Evolutionary conservation across 2,888 invertebrate species (phyloP).

Genomic region (Cancer borealis): DNA sequence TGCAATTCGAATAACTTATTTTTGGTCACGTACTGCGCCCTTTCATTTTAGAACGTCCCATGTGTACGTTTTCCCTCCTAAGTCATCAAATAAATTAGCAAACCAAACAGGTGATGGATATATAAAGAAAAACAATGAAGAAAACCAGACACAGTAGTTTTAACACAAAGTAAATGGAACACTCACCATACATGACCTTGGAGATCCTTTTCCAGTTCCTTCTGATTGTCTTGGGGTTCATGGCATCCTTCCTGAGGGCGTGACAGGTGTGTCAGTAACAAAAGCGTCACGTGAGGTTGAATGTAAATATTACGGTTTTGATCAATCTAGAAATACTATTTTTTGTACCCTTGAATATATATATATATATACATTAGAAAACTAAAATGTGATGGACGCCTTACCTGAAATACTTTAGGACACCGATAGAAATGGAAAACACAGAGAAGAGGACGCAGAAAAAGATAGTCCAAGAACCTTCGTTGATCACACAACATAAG

Average conservation of each 20-base stretch:
- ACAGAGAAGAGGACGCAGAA: slow-evolving; percentile 59
- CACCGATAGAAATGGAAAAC: slow-evolving; percentile 50
- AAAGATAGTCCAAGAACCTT: slow-evolving; percentile 58
- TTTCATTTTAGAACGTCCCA: no score
- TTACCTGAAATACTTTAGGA: slow-evolving; percentile 63
- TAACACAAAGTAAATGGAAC: neutral
- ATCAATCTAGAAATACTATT: no score
- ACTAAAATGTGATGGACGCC: neutral
- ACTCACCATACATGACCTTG: slow-evolving; percentile 59
- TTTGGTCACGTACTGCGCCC: no score
- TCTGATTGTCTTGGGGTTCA: slow-evolving; percentile 50
- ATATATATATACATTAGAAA: no score
- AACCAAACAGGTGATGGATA: no score
- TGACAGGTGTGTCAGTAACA: neutral
- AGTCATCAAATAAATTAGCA: no score
- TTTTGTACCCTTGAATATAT: no score
- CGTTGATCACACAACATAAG: slow-evolving; percentile 38
- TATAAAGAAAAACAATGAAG: neutral
- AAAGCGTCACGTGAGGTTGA: neutral
- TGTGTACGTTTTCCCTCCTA: no score
- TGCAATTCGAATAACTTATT: no score
- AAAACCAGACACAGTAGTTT: neutral
- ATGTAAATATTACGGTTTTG: neutral
- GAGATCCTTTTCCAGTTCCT: slow-evolving; percentile 59
- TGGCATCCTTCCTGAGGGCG: slow-evolving; percentile 53